These are phyloP conservation scores for Paradoxurus hermaphroditus DNA, from an alignment of 2,113 vertebrate species.

Conservation along the genomic window DNA sequence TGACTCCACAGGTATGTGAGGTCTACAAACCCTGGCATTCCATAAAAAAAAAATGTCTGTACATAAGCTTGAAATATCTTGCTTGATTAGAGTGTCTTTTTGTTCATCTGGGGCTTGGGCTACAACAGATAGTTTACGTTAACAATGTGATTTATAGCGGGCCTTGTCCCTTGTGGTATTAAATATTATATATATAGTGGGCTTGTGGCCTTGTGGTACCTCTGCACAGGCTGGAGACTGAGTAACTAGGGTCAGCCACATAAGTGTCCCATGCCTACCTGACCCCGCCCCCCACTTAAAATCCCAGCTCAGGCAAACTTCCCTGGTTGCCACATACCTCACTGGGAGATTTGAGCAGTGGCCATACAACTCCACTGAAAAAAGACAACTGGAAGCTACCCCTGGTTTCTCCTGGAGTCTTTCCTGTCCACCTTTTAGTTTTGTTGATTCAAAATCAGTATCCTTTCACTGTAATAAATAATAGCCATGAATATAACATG, in stretches of 20 bases:
- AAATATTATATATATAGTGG: background rate
- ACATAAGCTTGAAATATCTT: background rate
- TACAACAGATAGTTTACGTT: background rate
- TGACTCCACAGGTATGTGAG: background rate
- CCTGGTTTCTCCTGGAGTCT: background rate
- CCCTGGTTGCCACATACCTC: background rate
- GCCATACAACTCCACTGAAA: background rate
- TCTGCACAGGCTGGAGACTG: background rate
- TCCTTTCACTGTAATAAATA: constrained; percentile 23
- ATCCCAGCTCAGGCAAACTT: background rate
- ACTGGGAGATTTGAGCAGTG: background rate
- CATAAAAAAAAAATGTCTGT: background rate
- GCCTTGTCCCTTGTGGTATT: background rate
- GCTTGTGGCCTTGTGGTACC: background rate
- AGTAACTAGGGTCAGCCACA: constrained; percentile 32
- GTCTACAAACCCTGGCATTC: constrained; percentile 10
- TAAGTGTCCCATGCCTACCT: background rate
- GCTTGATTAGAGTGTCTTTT: constrained; percentile 26
- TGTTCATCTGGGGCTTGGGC: background rate
- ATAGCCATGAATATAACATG: background rate
- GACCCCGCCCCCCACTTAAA: background rate
- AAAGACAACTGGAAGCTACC: background rate
- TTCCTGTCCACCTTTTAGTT: background rate
- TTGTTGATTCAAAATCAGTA: constrained; percentile 27
- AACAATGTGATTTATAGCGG: constrained; percentile 11